A percentile compares a stretch with the other conserved stretches of the same genome.
These are phyloP conservation scores for Eupithecia pulchellata DNA, from an alignment of 2,888 invertebrate species.

Conservation along the genomic window DNA sequence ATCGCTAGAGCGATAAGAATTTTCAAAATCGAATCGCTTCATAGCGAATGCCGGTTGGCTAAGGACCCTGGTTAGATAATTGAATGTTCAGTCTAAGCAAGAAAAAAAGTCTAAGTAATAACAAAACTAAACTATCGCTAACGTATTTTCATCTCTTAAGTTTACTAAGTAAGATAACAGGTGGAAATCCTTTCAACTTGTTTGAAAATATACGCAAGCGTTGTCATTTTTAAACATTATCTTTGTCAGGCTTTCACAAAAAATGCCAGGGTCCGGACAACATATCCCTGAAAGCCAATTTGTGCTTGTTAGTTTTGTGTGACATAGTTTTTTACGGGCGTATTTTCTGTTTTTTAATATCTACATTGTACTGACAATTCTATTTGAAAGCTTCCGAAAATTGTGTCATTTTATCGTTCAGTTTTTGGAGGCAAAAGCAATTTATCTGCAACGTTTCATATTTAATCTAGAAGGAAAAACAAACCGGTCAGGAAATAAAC, in stretches of 20 bases:
- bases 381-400: neutral
- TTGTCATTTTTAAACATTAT: slow-evolving; percentile 7
- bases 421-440: neutral
- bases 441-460: neutral
- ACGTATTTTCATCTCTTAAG: neutral
- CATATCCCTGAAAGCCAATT: slow-evolving; percentile 14
- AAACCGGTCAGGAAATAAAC: slow-evolving; percentile 12
- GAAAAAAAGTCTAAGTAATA: no score
- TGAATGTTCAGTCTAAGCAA: no score
- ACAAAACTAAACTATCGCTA: neutral
- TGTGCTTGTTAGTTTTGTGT: slow-evolving; percentile 21
- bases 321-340: slow-evolving; percentile 20
- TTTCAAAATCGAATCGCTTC: no score
- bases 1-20: no score
- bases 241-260: slow-evolving; percentile 11
- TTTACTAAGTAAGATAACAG: neutral
- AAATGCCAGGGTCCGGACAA: slow-evolving; percentile 7
- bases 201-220: neutral
- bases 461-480: neutral
- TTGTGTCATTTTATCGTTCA: neutral
- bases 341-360: neutral
- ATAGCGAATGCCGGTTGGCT: no score
- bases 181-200: neutral
- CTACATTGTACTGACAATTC: neutral
- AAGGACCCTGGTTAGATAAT: no score